phyloP scores from a whole-genome alignment of 2,113 vertebrate species.

The Callaeas wilsoni region DNA sequence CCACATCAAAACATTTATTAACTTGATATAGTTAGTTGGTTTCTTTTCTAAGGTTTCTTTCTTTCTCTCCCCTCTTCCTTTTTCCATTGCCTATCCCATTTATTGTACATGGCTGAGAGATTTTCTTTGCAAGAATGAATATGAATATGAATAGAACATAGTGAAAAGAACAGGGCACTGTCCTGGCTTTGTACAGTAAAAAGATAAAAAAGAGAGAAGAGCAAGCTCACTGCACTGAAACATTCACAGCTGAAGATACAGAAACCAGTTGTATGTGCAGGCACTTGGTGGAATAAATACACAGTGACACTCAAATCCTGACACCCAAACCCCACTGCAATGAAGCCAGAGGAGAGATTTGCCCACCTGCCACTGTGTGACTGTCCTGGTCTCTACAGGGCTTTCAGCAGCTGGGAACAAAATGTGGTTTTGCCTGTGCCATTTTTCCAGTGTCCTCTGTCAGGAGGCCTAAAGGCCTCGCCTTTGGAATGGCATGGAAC shows the following conservation, averaged over 20 bases:
- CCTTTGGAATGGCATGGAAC: not conserved
- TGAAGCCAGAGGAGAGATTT: not conserved
- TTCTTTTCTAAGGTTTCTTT: not conserved
- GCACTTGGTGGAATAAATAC: constrained; percentile 10
- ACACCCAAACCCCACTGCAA: not conserved
- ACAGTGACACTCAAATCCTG: not conserved
- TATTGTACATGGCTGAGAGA: not conserved
- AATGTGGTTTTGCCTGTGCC: not conserved
- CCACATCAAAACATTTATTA: constrained; percentile 5
- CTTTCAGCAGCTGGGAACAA: not conserved
- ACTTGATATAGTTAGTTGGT: not conserved
- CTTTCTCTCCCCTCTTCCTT: not conserved
- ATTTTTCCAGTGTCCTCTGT: not conserved
- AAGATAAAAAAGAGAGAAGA: not conserved
- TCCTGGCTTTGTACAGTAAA: not conserved
- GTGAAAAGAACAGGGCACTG: not conserved
- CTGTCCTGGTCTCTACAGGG: not conserved
- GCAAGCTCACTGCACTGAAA: not conserved
- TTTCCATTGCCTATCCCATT: not conserved
- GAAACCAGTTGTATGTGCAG: not conserved
- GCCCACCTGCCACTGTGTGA: not conserved
- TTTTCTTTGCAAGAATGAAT: not conserved
- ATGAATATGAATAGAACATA: not conserved
- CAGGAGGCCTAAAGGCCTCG: not conserved
- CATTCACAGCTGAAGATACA: not conserved